Conservation (phyloP, 2,113 vertebrate genomes). For the Xerus inauris region DNA sequence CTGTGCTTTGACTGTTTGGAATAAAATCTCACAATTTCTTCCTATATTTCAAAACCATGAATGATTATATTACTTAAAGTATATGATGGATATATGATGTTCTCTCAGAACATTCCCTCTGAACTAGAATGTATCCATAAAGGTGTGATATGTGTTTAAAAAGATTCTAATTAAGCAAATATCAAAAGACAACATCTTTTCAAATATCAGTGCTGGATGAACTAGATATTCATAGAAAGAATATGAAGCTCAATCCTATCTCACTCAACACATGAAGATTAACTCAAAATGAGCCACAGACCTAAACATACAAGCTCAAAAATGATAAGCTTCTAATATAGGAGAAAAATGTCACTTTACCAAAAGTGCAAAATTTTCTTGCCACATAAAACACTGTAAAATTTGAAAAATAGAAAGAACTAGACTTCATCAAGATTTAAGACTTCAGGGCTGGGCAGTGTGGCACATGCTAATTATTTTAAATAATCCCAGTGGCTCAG, state of each 20-base stretch:
- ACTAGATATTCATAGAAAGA: background rate
- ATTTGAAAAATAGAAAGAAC: background rate
- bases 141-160: background rate
- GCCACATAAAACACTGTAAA: background rate
- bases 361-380: background rate
- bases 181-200: background rate
- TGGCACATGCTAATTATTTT: no score
- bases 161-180: background rate
- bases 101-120: background rate
- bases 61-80: conserved; percentile 24
- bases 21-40: conserved; percentile 21
- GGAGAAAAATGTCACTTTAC: background rate
- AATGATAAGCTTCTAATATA: background rate
- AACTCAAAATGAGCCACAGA: background rate
- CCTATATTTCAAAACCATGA: conserved; percentile 26
- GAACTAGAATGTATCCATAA: background rate
- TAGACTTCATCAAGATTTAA: conserved; percentile 16
- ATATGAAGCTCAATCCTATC: background rate
- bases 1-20: background rate
- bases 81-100: background rate
- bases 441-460: background rate
- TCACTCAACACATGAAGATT: background rate
- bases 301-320: conserved; percentile 27
- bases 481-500: no score
- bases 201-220: background rate